phyloP scores from a whole-genome alignment of 2,888 invertebrate genomes.

The Chalcosyrphus nemorum region DNA sequence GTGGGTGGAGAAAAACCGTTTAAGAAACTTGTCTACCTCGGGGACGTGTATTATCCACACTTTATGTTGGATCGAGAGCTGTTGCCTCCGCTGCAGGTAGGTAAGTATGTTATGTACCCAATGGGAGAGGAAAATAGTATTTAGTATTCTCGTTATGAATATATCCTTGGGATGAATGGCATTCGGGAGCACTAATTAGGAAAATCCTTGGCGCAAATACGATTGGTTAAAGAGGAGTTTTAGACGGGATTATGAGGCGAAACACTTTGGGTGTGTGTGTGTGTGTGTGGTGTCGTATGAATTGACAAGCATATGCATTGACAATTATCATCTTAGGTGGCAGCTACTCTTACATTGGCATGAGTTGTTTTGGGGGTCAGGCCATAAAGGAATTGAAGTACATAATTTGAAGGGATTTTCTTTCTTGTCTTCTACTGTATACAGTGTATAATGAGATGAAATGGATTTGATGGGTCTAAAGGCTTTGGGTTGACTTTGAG shows the following conservation, averaged over 20 bases:
- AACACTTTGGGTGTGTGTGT: slow-evolving; percentile 18
- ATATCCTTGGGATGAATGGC: slow-evolving; percentile 59
- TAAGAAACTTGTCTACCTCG: slow-evolving; percentile 45
- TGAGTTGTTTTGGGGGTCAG: not conserved
- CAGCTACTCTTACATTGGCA: too few species aligned
- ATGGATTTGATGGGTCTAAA: not conserved
- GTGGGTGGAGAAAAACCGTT: slow-evolving; percentile 27
- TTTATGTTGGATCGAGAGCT: slow-evolving; percentile 7
- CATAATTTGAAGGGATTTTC: slow-evolving; percentile 34
- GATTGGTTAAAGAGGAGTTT: slow-evolving; percentile 48
- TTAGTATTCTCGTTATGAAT: slow-evolving; percentile 58
- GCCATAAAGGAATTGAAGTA: slow-evolving; percentile 5
- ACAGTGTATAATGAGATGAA: not conserved
- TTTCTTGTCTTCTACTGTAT: not conserved
- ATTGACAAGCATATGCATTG: slow-evolving; percentile 28
- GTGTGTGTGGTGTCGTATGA: not conserved
- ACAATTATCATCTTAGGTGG: slow-evolving; percentile 18
- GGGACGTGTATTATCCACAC: slow-evolving; percentile 43
- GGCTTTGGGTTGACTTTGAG: not conserved
- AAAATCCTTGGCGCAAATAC: slow-evolving; percentile 47
- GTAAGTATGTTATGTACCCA: not conserved
- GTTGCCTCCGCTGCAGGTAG: slow-evolving; percentile 14
- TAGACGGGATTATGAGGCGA: slow-evolving; percentile 36
- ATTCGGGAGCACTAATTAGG: slow-evolving; percentile 57
- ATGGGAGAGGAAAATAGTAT: slow-evolving; percentile 25